Base-by-base conservation (phyloP, 1,140 invertebrate genomes). In the Armadillidium nasatum region DNA sequence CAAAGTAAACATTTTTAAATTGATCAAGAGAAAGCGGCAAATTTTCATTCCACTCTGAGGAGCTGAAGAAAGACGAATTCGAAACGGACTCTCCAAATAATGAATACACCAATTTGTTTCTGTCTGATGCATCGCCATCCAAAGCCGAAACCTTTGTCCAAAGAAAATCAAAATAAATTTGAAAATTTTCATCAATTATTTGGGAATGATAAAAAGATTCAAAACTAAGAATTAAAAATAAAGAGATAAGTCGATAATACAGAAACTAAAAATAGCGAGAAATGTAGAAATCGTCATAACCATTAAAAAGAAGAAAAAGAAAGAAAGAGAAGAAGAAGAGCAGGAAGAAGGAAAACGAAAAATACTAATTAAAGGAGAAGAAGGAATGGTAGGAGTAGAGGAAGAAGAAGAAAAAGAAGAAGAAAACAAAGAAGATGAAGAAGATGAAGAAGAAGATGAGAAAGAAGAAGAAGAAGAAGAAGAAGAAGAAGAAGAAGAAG, bases 51-150 rank as follows among this genome's bases (percentile, higher is more conserved):
- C 33, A 33, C 1, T 33, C 33, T 33, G 33, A 33, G 33, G 33
- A 33, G 33, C 6, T 33, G 33, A 33, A 33, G 33, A 6, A 33
- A 1, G 33, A 73, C 9, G 72, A 60, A 44, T 73, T 73, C 9
- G 67, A 73, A 21, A 73, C 72, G 33, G 46, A 46, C 54, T 73
- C 72, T 21, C 72, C 72, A 1, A 44, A 73, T 60, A 73, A 54
- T 22, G 67, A 73, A 22, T 50, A 73, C 22, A 23, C 46, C 33
- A 73, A 60, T 73, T 73, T 73, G 46, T 73, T 60, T 44, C 44
- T 54, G 46, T 73, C 72, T 46, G 46, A 60, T 46, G 67, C 72
- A 54, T 73, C 72, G 46, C 67, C 72, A 73, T 73, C 72, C 21
- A 46, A 23, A 0, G 72, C 72, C 46, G 67, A 46, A 9, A 73